Conservation (phyloP, 2,888 invertebrate species). For the Oscheius sp. region DNA sequence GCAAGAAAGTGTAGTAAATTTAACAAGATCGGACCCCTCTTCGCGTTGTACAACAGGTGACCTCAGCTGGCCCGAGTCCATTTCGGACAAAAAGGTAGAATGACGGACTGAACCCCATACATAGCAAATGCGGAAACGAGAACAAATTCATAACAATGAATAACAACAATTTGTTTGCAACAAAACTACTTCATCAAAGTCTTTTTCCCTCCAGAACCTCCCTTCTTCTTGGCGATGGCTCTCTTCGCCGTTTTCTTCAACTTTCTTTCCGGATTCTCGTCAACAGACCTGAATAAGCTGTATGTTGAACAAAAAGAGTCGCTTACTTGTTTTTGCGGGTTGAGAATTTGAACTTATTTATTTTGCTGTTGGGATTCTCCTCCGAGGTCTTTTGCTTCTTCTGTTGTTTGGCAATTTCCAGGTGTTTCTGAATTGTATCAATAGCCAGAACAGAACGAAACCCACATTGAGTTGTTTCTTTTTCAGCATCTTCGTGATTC, state of each 20-base stretch:
- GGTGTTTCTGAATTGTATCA: constrained; percentile 24
- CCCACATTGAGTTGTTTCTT: constrained; percentile 47
- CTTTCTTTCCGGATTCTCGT: constrained; percentile 9
- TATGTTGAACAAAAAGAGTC: not conserved
- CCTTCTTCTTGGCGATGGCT: constrained; percentile 52
- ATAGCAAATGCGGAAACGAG: not conserved
- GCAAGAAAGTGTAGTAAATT: constrained; percentile 27
- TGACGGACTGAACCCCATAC: too few relatives aligned
- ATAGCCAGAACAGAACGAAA: constrained; percentile 27
- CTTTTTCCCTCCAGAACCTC: constrained; percentile 32
- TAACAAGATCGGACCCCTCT: constrained; percentile 15
- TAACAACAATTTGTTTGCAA: constrained; percentile 25
- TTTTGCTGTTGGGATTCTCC: constrained; percentile 31
- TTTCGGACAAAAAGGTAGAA: constrained; percentile 4
- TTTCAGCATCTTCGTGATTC: constrained; percentile 55
- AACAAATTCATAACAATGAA: constrained; percentile 20
- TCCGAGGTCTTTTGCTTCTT: not conserved
- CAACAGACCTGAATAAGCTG: constrained; percentile 35
- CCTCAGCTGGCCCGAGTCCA: constrained; percentile 9
- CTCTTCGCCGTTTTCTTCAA: constrained; percentile 54
- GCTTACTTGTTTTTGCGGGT: constrained; percentile 48
- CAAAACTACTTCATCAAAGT: constrained; percentile 44
- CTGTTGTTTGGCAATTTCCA: constrained; percentile 15
- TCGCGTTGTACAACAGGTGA: constrained; percentile 32
- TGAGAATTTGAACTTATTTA: constrained; percentile 55